Evolutionary conservation across 2,797 vertebrate species (phyloP).

Genomic region (Euphonia xanthogaster): DNA sequence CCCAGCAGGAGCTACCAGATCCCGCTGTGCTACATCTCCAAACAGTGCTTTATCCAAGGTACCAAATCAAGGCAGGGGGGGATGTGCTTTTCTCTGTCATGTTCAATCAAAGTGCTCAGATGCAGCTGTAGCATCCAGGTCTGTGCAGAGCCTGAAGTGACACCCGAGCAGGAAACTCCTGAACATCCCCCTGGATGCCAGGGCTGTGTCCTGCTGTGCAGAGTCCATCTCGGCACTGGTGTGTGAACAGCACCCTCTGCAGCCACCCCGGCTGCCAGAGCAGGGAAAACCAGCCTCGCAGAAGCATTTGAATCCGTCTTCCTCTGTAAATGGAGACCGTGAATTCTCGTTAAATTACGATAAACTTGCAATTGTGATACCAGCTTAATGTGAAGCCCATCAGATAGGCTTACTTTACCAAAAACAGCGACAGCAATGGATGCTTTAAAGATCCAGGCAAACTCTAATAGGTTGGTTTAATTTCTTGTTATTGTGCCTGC

Average conservation of each 20-base stretch:
- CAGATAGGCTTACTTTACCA: neutral
- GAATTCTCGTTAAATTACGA: rapidly evolving
- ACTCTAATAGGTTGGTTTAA: neutral
- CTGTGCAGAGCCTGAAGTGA: neutral
- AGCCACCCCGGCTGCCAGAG: neutral
- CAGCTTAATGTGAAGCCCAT: neutral
- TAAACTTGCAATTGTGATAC: neutral
- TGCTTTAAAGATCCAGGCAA: neutral
- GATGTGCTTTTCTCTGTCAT: neutral
- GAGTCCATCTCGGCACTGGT: neutral
- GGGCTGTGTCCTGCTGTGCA: neutral
- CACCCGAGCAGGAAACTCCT: neutral
- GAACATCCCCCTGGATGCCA: rapidly evolving
- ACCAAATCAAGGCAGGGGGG: neutral
- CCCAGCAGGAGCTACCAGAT: neutral
- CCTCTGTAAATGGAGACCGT: rapidly evolving
- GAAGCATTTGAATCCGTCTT: rapidly evolving
- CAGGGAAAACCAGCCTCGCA: rapidly evolving
- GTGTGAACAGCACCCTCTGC: conserved; percentile 47
- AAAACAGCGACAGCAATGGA: neutral
- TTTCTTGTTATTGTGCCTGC: neutral
- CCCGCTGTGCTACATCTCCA: rapidly evolving
- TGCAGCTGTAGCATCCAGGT: neutral
- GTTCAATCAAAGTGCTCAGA: rapidly evolving
- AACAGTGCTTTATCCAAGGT: rapidly evolving